phyloP scores from a whole-genome alignment of 2,797 vertebrate genomes.

The Argentina silus region DNA sequence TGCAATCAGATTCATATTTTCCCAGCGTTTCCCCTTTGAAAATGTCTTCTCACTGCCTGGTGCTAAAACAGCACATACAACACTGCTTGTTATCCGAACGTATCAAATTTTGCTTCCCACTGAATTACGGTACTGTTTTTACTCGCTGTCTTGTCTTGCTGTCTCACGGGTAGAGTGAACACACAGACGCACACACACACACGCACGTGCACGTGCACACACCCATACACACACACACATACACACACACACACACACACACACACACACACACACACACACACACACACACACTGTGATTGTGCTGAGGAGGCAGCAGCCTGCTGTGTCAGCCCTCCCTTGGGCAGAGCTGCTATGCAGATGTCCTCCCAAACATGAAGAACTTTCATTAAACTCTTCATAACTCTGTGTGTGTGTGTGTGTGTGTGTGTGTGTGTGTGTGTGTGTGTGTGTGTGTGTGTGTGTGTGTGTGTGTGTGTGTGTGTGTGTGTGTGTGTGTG shows the following conservation, averaged over 20 bases:
- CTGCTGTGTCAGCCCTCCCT: slow-evolving; percentile 72
- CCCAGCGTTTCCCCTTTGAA: slow-evolving; percentile 35
- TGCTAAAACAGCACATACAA: neutral
- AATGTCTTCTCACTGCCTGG: neutral
- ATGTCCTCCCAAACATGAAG: slow-evolving; percentile 64
- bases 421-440: neutral
- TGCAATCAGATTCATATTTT: slow-evolving; percentile 23
- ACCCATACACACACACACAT: slow-evolving; percentile 8
- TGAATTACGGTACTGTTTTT: neutral
- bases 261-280: slow-evolving; percentile 43
- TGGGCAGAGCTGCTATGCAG: slow-evolving; percentile 66
- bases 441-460: neutral
- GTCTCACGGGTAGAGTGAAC: slow-evolving; percentile 23
- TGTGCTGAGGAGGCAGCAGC: slow-evolving; percentile 58
- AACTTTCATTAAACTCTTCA: slow-evolving; percentile 63
- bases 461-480: neutral
- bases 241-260: slow-evolving; percentile 29
- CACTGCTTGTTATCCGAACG: neutral
- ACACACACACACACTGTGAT: slow-evolving; percentile 42
- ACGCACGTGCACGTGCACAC: neutral
- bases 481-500: neutral
- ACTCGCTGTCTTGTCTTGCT: neutral
- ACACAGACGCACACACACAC: slow-evolving; percentile 44
- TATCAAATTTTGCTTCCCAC: neutral
- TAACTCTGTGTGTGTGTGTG: neutral